A percentile compares a stretch with the other conserved stretches of the same genome.
These are phyloP conservation scores for Falco naumanni DNA, from an alignment of 2,797 vertebrate genomes.

Conservation along the genomic window DNA sequence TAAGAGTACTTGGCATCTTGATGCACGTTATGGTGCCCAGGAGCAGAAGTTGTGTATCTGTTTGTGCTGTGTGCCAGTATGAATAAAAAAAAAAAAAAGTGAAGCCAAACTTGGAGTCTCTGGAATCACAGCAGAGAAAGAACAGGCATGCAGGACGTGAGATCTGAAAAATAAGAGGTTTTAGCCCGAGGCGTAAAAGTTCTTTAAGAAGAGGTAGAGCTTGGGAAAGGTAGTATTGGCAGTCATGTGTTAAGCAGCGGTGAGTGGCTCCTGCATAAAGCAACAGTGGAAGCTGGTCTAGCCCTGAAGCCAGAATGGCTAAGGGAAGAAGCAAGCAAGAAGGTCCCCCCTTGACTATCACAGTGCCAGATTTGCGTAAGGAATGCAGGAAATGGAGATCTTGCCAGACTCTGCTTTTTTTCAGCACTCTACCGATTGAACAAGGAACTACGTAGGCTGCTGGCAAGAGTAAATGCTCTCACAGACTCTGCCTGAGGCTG, in stretches of 20 bases:
- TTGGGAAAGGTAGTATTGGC: background rate
- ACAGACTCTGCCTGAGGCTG: background rate
- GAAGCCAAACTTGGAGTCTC: background rate
- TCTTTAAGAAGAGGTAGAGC: background rate
- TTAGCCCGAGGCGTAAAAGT: background rate
- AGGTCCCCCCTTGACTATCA: background rate
- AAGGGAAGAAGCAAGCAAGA: background rate
- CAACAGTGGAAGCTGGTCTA: background rate
- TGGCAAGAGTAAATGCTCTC: background rate
- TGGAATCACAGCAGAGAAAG: background rate
- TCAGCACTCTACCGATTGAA: background rate
- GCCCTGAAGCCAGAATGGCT: background rate
- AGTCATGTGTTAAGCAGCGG: background rate
- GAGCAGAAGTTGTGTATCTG: background rate
- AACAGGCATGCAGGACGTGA: background rate
- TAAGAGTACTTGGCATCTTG: background rate
- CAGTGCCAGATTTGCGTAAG: conserved; percentile 18
- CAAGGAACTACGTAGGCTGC: background rate
- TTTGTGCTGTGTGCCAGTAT: background rate
- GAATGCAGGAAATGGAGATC: conserved; percentile 30
- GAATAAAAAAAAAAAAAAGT: background rate
- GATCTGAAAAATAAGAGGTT: background rate
- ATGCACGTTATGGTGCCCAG: background rate
- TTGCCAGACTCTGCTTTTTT: background rate
- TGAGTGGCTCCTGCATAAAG: background rate